A percentile compares a stretch with the other conserved stretches of the same genome.
These are phyloP conservation scores for Sander vitreus DNA, from an alignment of 2,113 vertebrate genomes.

Conservation along the genomic window DNA sequence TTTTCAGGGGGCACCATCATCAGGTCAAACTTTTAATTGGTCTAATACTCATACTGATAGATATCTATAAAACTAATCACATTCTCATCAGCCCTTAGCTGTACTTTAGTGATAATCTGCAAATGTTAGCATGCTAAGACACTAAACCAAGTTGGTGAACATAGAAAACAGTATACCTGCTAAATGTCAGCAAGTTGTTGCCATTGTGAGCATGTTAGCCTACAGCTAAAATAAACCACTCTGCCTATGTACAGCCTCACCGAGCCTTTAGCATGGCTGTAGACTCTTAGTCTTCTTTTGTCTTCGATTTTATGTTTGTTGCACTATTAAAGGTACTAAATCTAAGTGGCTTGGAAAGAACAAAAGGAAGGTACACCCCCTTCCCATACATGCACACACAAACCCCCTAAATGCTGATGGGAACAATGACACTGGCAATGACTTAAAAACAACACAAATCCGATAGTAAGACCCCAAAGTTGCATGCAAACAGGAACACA, in stretches of 20 bases:
- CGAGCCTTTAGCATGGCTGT: neutral
- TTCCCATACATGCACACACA: neutral
- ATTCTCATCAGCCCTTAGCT: neutral
- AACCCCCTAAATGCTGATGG: conserved; percentile 4
- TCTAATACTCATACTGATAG: neutral
- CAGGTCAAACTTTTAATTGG: neutral
- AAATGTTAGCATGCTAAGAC: neutral
- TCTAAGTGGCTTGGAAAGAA: conserved; percentile 31
- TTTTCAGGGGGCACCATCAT: neutral
- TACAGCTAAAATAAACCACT: neutral
- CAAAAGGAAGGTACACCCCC: conserved; percentile 9
- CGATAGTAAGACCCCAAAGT: neutral
- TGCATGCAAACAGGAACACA: conserved; percentile 16
- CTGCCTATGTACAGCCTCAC: neutral
- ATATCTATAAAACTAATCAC: neutral
- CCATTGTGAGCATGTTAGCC: neutral
- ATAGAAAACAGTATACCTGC: neutral
- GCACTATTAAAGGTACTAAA: conserved; percentile 4
- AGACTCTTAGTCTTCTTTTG: neutral
- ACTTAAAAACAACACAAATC: conserved; percentile 32
- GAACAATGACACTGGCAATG: conserved; percentile 14
- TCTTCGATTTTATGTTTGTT: neutral
- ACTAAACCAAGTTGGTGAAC: neutral
- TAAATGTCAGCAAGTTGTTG: neutral
- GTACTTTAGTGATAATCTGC: neutral